These are phyloP conservation scores for Lophura nycthemera DNA, from an alignment of 2,113 vertebrate species.

Conservation along the genomic window DNA sequence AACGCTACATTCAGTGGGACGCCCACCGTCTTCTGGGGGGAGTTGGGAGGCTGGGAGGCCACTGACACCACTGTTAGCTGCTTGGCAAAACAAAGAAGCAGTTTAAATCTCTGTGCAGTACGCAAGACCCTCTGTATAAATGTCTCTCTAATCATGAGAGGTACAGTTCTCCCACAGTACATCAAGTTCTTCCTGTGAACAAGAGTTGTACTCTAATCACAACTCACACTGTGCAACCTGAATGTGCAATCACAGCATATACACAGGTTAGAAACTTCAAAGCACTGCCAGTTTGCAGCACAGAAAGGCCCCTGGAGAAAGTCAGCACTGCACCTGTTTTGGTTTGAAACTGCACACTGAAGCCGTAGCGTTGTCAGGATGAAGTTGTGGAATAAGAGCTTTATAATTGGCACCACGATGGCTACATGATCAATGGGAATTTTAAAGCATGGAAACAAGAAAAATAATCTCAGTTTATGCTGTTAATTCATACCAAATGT, in stretches of 20 bases:
- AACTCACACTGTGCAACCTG: rapidly evolving
- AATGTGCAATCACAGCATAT: neutral
- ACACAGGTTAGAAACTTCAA: neutral
- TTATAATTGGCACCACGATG: neutral
- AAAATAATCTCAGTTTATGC: neutral
- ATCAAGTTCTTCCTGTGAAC: neutral
- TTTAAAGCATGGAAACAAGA: neutral
- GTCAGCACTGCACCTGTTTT: neutral
- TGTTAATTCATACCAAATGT: neutral
- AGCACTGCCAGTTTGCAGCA: neutral
- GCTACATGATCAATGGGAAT: neutral
- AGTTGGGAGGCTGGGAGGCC: conserved; percentile 84
- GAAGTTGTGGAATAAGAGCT: neutral
- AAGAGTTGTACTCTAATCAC: neutral
- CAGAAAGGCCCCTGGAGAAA: neutral
- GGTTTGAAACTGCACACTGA: neutral
- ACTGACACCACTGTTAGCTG: conserved; percentile 91
- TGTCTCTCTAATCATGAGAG: neutral
- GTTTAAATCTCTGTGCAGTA: conserved; percentile 6
- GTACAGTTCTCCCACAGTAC: neutral
- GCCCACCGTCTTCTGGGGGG: conserved; percentile 87
- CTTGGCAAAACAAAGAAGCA: conserved; percentile 58
- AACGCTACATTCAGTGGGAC: conserved; percentile 88
- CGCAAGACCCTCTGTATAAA: neutral
- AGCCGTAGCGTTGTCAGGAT: neutral